Conservation (phyloP, 2,888 invertebrate genomes). For the Arrhopalites spinosus region DNA sequence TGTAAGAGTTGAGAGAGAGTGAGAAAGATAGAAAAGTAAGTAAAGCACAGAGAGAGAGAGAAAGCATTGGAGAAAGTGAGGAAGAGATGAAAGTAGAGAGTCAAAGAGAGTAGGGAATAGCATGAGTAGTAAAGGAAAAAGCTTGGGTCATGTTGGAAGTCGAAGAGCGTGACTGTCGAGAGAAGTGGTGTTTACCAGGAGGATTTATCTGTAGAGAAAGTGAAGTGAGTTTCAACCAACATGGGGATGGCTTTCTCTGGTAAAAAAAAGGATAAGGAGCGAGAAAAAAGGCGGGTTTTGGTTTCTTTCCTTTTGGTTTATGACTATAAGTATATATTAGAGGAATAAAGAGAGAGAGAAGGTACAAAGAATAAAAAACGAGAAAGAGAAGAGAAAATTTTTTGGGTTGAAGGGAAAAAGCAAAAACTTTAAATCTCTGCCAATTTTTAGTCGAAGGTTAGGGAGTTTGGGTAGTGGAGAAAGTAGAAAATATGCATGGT, state of each 20-base stretch:
- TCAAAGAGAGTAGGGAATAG: background rate
- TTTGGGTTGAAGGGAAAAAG: background rate
- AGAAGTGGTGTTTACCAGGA: conserved; percentile 18
- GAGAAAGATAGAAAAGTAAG: background rate
- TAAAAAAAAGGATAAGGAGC: background rate
- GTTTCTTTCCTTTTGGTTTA: background rate
- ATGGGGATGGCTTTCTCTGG: background rate
- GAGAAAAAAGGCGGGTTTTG: background rate
- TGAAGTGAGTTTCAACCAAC: too few species aligned
- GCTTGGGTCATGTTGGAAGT: conserved; percentile 29
- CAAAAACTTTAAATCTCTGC: conserved; percentile 5
- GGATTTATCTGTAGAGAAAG: conserved; percentile 18
- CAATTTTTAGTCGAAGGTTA: background rate
- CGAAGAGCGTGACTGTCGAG: conserved; percentile 25
- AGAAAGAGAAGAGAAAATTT: too few species aligned
- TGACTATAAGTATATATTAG: background rate
- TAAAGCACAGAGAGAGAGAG: background rate
- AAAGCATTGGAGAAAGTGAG: background rate
- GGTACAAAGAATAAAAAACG: too few species aligned
- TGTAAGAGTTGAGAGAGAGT: background rate
- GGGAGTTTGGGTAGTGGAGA: too few species aligned
- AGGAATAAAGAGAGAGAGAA: background rate
- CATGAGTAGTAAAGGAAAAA: conserved; percentile 6
- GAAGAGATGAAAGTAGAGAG: background rate
- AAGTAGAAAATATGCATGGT: background rate